phyloP scores from a whole-genome alignment of 2,888 invertebrate genomes.

The Pedicia rivosa region DNA sequence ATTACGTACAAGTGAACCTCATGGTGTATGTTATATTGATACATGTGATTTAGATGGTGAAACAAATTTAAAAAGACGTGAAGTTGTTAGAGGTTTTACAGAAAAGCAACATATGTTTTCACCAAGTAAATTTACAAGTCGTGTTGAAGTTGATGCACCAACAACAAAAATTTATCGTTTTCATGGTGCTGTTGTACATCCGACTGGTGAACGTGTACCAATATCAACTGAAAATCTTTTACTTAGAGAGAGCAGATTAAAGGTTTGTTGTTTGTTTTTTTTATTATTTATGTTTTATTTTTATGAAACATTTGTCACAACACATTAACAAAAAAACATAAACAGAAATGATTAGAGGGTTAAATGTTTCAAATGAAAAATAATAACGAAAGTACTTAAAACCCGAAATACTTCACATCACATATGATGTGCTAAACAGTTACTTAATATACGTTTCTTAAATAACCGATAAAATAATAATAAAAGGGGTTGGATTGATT shows the following conservation, averaged over 20 bases:
- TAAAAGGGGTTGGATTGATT: too few species aligned
- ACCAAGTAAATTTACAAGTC: slow-evolving; percentile 65
- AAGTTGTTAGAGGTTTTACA: slow-evolving; percentile 39
- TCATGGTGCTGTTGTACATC: slow-evolving; percentile 74
- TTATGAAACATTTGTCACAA: too few species aligned
- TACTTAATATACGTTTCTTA: too few species aligned
- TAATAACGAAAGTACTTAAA: too few species aligned
- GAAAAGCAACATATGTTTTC: slow-evolving; percentile 54
- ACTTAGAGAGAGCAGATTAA: slow-evolving; percentile 82
- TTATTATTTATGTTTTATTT: too few species aligned
- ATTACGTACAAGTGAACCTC: slow-evolving; percentile 70
- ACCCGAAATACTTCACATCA: too few species aligned
- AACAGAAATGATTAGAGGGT: too few species aligned
- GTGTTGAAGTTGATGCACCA: slow-evolving; percentile 84
- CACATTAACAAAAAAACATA: too few species aligned
- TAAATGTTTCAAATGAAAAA: too few species aligned
- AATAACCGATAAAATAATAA: too few species aligned
- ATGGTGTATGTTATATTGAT: slow-evolving; percentile 85
- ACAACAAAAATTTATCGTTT: slow-evolving; percentile 93
- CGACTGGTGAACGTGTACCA: slow-evolving; percentile 60
- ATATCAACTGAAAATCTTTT: slow-evolving; percentile 81
- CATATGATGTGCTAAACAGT: too few species aligned
- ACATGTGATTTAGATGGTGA: slow-evolving; percentile 95
- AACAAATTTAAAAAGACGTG: slow-evolving; percentile 84
- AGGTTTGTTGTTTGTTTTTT: too few species aligned